Conservation (phyloP, 2,113 vertebrate genomes). For the Dascyllus trimaculatus region DNA sequence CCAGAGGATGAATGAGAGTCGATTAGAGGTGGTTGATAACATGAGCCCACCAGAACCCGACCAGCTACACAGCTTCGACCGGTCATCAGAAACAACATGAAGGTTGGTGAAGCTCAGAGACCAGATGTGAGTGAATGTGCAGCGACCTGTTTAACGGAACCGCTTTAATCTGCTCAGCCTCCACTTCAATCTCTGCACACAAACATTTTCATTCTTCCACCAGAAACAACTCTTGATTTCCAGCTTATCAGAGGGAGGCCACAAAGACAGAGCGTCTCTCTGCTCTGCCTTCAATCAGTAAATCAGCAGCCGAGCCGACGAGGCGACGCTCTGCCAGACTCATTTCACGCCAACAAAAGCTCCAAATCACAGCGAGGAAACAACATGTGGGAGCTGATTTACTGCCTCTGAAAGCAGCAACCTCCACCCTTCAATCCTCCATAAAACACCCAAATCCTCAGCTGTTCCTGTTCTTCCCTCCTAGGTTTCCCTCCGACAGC, state of each 20-base stretch:
- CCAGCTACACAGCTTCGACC: too few species aligned
- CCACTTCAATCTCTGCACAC: background rate
- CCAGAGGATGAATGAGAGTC: too few species aligned
- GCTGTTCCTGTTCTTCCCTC: background rate
- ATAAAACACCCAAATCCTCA: conserved; percentile 8
- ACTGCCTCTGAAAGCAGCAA: conserved; percentile 15
- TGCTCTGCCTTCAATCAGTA: conserved; percentile 30
- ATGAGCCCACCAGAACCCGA: too few species aligned
- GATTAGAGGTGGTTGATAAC: too few species aligned
- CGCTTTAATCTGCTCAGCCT: conserved; percentile 24
- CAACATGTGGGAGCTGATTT: conserved; percentile 39
- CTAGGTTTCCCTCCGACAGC: too few species aligned
- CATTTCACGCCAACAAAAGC: conserved; percentile 47
- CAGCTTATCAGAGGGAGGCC: conserved; percentile 37
- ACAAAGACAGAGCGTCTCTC: conserved; percentile 1
- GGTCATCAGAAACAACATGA: too few species aligned
- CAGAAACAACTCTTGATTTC: conserved; percentile 22
- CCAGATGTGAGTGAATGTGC: too few species aligned
- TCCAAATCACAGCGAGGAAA: conserved; percentile 6
- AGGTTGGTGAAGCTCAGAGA: too few species aligned
- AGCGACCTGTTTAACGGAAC: too few species aligned
- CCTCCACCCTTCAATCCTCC: conserved; percentile 28
- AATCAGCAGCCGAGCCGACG: conserved; percentile 26
- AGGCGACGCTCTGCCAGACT: conserved; percentile 33
- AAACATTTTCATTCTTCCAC: conserved; percentile 12